Base-by-base conservation (phyloP, 2,113 vertebrate genomes). In the Raja brachyura region DNA sequence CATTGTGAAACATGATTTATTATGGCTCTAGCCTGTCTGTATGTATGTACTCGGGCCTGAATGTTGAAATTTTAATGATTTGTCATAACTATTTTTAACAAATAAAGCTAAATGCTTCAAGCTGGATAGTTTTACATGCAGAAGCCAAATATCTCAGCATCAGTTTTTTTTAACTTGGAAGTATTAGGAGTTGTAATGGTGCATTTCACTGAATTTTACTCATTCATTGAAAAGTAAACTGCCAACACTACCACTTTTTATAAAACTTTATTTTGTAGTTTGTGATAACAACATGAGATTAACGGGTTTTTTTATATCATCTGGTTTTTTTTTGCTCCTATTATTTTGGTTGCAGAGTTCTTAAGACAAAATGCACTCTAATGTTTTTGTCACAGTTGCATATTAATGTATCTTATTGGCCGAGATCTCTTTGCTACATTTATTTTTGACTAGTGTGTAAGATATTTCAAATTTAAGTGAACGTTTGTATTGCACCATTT, bases 11-110 rank as follows among this genome's bases (percentile, higher is more conserved):
- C 10, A 16, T 73, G 20, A 33, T 54, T 92, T 73, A 74, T 70
- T 92, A 54, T 54, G 90, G 16, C 25, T 73, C 18, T 73, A 11
- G 63, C 18, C 33, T 22, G 5, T 22, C 63, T 73, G 10, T 14
- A 54, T 10, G 66, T 92, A 39, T 63, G 18, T 25, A 25, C 18
- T 92, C 68, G 6, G 68, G 9, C 33, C 73, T 25, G 68, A 92
- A 5, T 92, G 68, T 92, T 92, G 90, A 73, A 39, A 39, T 73
- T 92, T 73, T 92, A 92, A 48, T 92, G 68, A 73, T 92, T 39
- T 73, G 16, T 92, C 9, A 73, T 90, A 90, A 90, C 68, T 48
- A 16, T 25, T 54, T 22, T 54, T 13, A 73, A 48, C 81, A 48
- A 63, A 31, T 31, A 5, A 14, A 88, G 59, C 31, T 25, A 63